phyloP scores from a whole-genome alignment of 92 coral and sea anemone species.

The Desmophyllum pertusum region DNA sequence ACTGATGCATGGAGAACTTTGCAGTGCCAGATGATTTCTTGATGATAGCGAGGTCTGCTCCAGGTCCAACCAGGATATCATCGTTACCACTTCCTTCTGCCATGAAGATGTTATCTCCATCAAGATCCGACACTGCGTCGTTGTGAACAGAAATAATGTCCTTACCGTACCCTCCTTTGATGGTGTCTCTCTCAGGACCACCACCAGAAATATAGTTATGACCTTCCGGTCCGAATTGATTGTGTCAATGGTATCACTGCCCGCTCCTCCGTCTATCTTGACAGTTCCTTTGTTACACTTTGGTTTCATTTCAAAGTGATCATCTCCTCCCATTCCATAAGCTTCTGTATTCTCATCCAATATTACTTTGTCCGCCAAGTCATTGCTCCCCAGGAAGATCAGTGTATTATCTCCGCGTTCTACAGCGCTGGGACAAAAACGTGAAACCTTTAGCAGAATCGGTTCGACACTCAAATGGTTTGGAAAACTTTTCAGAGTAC shows the following conservation, averaged over 20 bases:
- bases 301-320: neutral
- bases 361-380: neutral
- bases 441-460: neutral
- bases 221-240: neutral
- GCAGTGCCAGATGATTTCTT: slow-evolving; percentile 14
- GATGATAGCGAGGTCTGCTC: slow-evolving; percentile 20
- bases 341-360: slow-evolving; percentile 14
- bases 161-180: slow-evolving; percentile 11
- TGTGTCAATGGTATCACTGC: slow-evolving; percentile 23
- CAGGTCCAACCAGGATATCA: slow-evolving; percentile 10
- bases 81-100: slow-evolving; percentile 24
- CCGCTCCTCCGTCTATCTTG: slow-evolving; percentile 28
- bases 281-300: neutral
- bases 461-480: neutral
- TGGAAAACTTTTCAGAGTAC: neutral
- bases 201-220: slow-evolving; percentile 16
- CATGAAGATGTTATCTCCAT: slow-evolving; percentile 18
- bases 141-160: slow-evolving; percentile 25
- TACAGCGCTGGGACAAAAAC: neutral
- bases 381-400: neutral
- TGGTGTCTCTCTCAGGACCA: slow-evolving; percentile 32
- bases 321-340: slow-evolving; percentile 11
- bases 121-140: slow-evolving; percentile 6
- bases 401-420: neutral
- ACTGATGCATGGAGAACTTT: neutral